Evolutionary conservation across 2,113 vertebrate genomes (phyloP).

Genomic region (Gnathonemus longibarbis): DNA sequence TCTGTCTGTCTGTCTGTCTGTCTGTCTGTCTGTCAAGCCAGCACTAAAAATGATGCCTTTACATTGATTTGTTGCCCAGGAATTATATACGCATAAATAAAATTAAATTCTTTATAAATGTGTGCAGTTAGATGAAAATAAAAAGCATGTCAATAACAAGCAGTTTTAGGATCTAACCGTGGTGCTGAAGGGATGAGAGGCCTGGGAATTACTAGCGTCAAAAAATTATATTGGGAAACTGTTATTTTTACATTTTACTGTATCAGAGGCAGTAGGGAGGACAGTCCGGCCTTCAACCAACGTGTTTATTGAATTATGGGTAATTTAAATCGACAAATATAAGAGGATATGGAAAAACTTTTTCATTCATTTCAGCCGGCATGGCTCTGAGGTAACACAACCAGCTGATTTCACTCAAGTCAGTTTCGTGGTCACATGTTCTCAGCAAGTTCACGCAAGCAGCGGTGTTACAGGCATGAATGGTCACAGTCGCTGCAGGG

Average conservation of each 20-base stretch:
- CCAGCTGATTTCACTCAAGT: not conserved
- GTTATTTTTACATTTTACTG: not conserved
- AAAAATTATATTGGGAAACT: not conserved
- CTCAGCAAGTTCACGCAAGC: not conserved
- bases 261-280: no score
- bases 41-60: not conserved
- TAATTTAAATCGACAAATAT: not conserved
- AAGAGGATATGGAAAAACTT: not conserved
- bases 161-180: not conserved
- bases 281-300: not conserved
- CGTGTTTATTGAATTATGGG: not conserved
- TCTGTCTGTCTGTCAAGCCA: not conserved
- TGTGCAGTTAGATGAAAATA: not conserved
- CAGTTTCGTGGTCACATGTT: not conserved
- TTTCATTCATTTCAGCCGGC: not conserved
- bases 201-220: not conserved
- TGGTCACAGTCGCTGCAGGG: not conserved
- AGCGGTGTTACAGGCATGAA: not conserved
- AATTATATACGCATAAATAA: not conserved
- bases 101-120: not conserved
- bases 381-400: not conserved
- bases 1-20: not conserved
- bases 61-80: not conserved
- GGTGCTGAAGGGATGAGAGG: not conserved
- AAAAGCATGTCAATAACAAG: not conserved